Conservation (phyloP, 2,113 vertebrate genomes). For the Tragelaphus strepsiceros region DNA sequence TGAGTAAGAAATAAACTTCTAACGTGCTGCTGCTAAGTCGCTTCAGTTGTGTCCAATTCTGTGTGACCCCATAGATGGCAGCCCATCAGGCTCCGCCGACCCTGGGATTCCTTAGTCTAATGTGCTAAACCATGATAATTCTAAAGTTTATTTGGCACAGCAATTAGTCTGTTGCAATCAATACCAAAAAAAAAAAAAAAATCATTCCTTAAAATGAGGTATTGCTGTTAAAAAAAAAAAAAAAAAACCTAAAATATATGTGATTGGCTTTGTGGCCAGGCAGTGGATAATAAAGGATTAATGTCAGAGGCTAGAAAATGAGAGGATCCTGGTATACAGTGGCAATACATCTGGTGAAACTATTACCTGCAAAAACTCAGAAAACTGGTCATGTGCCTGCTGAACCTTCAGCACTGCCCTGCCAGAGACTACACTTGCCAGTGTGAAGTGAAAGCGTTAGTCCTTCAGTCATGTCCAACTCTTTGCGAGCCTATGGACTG, state of each 20-base stretch:
- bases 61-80: too few species aligned
- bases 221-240: background rate
- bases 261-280: background rate
- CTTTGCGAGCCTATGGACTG: background rate
- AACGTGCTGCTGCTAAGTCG: background rate
- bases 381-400: background rate
- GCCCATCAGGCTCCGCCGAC: too few species aligned
- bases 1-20: background rate
- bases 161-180: background rate
- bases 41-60: too few species aligned
- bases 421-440: background rate
- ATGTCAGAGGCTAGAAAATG: background rate
- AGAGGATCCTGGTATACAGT: background rate
- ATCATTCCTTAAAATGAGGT: background rate
- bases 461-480: background rate
- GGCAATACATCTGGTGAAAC: background rate
- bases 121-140: background rate
- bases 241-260: background rate
- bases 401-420: background rate
- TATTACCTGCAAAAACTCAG: background rate
- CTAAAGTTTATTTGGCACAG: background rate
- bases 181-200: background rate
- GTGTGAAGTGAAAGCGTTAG: background rate
- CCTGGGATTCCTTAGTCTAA: background rate
- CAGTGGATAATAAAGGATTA: background rate